A percentile compares a stretch with the other conserved stretches of the same genome.
Evolutionary conservation across 2,113 vertebrate species (phyloP).

Genomic region (Rhinichthys klamathensis): DNA sequence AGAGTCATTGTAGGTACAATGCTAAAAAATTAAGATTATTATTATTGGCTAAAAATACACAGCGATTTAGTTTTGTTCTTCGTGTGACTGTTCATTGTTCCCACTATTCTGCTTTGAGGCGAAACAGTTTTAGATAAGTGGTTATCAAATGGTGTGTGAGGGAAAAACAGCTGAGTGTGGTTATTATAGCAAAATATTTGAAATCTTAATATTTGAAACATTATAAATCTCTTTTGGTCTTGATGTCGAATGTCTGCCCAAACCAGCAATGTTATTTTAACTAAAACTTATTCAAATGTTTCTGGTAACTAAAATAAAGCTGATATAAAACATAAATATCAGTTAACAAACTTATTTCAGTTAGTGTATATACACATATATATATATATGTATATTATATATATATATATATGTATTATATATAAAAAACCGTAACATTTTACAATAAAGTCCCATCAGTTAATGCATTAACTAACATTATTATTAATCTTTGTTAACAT

Average conservation of each 20-base stretch:
- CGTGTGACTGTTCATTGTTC: neutral
- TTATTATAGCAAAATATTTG: neutral
- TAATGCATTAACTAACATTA: too few species aligned
- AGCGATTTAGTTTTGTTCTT: neutral
- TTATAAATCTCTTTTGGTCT: neutral
- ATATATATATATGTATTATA: too few species aligned
- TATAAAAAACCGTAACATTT: too few species aligned
- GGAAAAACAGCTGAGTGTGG: neutral
- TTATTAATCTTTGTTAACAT: too few species aligned
- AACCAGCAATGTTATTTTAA: neutral
- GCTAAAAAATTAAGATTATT: neutral
- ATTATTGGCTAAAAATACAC: neutral
- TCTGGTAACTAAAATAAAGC: neutral
- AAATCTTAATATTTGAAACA: neutral
- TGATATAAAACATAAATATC: neutral
- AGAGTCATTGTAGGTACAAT: constrained; percentile 6
- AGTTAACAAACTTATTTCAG: too few species aligned
- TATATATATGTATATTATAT: too few species aligned
- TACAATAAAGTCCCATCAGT: too few species aligned
- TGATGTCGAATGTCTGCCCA: neutral
- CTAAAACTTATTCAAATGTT: neutral
- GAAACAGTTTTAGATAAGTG: neutral
- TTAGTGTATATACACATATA: too few species aligned
- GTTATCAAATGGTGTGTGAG: neutral
- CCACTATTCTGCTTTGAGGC: constrained; percentile 2